phyloP scores from a whole-genome alignment of 2,113 vertebrate species.

The Turnix velox region DNA sequence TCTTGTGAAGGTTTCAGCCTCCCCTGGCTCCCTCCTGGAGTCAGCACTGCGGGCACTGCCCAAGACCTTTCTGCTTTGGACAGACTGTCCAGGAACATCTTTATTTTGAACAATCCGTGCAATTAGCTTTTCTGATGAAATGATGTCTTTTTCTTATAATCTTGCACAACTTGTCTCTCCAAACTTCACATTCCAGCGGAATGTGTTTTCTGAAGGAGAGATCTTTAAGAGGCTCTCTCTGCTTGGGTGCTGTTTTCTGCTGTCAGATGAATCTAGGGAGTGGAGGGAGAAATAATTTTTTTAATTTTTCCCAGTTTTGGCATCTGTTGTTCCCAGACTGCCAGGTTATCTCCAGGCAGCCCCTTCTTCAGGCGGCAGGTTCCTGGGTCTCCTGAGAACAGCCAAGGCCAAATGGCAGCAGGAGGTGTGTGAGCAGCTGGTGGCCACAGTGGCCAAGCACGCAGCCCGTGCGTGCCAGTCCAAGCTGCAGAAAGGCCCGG shows the following conservation, averaged over 20 bases:
- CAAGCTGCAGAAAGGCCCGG: fast-evolving
- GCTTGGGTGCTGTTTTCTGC: fast-evolving
- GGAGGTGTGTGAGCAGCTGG: not conserved
- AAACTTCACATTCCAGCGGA: not conserved
- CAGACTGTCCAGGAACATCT: not conserved
- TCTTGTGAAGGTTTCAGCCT: not conserved
- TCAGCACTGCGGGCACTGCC: not conserved
- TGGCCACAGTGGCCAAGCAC: fast-evolving
- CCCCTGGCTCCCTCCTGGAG: not conserved
- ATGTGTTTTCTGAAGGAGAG: not conserved
- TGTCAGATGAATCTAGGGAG: not conserved
- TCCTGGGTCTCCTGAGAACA: not conserved
- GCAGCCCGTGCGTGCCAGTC: not conserved
- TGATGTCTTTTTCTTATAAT: not conserved
- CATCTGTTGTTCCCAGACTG: not conserved
- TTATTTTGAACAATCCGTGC: not conserved
- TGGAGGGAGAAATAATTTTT: fast-evolving
- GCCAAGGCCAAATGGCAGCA: not conserved
- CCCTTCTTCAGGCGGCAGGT: not conserved
- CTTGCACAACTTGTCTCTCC: not conserved
- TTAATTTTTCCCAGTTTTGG: not conserved
- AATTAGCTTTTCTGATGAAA: not conserved
- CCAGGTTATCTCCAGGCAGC: not conserved
- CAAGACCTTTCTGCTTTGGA: not conserved
- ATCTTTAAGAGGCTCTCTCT: not conserved